These are phyloP conservation scores for Characodon lateralis DNA, from an alignment of 2,797 vertebrate genomes.

Conservation along the genomic window DNA sequence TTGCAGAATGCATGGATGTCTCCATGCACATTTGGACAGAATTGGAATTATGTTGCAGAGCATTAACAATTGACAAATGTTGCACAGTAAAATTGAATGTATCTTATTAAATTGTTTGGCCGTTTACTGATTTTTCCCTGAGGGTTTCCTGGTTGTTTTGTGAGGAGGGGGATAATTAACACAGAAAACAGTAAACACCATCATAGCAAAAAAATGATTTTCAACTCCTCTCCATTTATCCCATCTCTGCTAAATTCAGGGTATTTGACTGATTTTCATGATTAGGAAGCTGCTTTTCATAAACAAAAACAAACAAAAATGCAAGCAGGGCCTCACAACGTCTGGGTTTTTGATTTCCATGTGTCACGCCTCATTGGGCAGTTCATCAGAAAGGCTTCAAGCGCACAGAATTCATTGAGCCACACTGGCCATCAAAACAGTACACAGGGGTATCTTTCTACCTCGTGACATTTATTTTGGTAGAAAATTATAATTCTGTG, in stretches of 20 bases:
- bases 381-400: constrained; percentile 31
- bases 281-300: constrained; percentile 65
- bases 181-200: not conserved
- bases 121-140: constrained; percentile 45
- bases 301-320: constrained; percentile 21
- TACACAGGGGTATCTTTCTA: constrained; percentile 16
- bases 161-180: constrained; percentile 7
- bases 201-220: constrained; percentile 7
- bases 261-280: constrained; percentile 54
- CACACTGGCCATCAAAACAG: constrained; percentile 25
- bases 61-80: constrained; percentile 77
- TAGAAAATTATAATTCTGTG: constrained; percentile 8
- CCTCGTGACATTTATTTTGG: constrained; percentile 26
- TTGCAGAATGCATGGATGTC: constrained; percentile 64
- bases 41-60: constrained; percentile 70
- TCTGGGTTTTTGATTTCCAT: constrained; percentile 36
- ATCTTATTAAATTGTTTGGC: constrained; percentile 83
- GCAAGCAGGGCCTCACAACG: constrained; percentile 6
- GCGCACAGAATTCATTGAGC: constrained; percentile 14
- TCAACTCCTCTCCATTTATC: not conserved
- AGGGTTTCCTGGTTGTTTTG: constrained; percentile 59
- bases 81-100: constrained; percentile 88
- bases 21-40: constrained; percentile 65
- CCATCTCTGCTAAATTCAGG: constrained; percentile 11
- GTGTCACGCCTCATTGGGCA: constrained; percentile 44